Percentiles rank a stretch among this genome's conserved stretches.
Evolutionary conservation across 2,888 invertebrate genomes (phyloP).

Genomic region (Tethea ocularis): DNA sequence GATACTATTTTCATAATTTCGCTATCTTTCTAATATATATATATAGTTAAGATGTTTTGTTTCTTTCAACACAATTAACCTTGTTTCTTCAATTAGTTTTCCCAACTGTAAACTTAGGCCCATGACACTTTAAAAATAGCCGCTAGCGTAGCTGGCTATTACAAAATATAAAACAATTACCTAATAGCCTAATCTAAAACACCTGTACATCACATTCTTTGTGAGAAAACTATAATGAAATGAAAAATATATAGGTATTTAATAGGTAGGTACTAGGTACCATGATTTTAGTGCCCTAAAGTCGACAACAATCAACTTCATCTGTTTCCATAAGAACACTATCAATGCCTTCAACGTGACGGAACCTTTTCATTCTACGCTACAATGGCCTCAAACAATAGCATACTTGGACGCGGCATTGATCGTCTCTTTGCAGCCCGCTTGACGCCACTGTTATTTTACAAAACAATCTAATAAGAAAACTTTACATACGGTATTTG

Average conservation of each 20-base stretch:
- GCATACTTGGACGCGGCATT: slow-evolving; percentile 51
- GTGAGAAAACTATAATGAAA: background rate
- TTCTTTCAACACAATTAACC: no score
- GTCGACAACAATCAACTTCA: background rate
- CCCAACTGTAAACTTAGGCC: background rate
- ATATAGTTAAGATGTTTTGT: no score
- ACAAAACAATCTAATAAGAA: background rate
- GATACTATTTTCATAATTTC: no score
- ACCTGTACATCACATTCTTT: background rate
- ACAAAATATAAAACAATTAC: background rate
- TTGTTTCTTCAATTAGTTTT: background rate
- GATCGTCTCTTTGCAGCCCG: slow-evolving; percentile 43
- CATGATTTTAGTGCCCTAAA: background rate
- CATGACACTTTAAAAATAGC: background rate
- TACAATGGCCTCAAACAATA: slow-evolving; percentile 42
- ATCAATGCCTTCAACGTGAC: slow-evolving; percentile 3
- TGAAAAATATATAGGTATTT: no score
- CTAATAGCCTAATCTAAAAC: no score
- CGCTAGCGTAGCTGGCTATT: no score
- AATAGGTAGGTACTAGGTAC: background rate
- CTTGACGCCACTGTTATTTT: slow-evolving; percentile 32
- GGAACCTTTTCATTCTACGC: slow-evolving; percentile 26
- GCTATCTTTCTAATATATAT: no score
- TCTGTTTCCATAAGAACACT: background rate
- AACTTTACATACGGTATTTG: no score